Percentiles rank a stretch among this genome's conserved stretches.
Conservation (phyloP, 2,797 vertebrate species). For the Rhinichthys osculus region DNA sequence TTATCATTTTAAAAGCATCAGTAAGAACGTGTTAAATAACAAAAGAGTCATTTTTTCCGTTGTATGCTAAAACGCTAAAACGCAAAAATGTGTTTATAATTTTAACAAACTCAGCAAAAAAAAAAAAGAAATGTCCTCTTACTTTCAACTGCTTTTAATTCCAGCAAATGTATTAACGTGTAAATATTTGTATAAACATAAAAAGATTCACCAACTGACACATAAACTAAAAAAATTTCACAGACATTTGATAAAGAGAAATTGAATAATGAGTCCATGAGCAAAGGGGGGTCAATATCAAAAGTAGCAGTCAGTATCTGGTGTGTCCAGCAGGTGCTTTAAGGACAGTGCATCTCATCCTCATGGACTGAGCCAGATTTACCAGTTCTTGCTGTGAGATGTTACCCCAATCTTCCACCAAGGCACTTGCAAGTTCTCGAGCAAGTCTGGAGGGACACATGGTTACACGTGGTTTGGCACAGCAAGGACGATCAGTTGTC, state of each 20-base stretch:
- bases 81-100: neutral
- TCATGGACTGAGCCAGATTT: neutral
- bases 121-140: neutral
- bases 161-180: neutral
- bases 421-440: neutral
- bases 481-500: neutral
- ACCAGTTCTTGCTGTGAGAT: neutral
- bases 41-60: neutral
- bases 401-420: neutral
- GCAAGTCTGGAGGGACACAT: neutral
- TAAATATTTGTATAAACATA: neutral
- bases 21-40: neutral
- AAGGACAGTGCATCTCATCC: neutral
- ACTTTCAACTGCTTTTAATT: neutral
- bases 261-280: neutral
- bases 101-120: neutral
- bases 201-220: neutral
- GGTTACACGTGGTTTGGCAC: neutral
- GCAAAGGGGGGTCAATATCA: neutral
- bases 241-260: neutral
- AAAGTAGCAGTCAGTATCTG: neutral
- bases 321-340: too few species aligned
- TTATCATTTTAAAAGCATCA: neutral
- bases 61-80: neutral
- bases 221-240: neutral